Base-by-base conservation (phyloP, 2,797 vertebrate genomes). In the Acanthurus lineatus region DNA sequence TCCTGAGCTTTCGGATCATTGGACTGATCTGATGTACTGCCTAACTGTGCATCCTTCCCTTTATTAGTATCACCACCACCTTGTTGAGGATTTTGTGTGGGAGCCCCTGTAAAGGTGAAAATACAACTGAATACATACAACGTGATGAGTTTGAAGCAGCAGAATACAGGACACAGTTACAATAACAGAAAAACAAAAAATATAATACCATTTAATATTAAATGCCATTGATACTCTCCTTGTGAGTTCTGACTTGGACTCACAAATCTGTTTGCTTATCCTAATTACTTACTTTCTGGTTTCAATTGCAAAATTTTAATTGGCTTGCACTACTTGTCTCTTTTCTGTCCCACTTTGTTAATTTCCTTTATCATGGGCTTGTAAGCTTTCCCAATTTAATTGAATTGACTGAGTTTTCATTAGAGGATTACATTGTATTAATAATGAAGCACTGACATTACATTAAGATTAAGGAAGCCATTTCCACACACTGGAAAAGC, bases 11-110 rank as follows among this genome's bases (percentile, higher is more conserved):
- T 32, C 28, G 28, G 0, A 32, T 32, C 28, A 32, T 4, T 32
- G 28, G 28, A 32, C 28, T 32, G 0, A 32, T 32, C 28, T 32
- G 28, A 5, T 4, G 28, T 32, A 32, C 28, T 32, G 28, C 28
- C 28, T 3, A 32, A 32, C 40, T 40, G 40, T 40, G 0, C 40
- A 40, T 40, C 40, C 10, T 40, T 4, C 40, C 40, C 40, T 8
- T 40, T 40, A 9, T 10, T 32, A 32, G 28, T 32, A 32, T 3
- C 28, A 32, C 0, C 28, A 32, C 4, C 28, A 4, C 4, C 28
- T 32, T 32, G 28, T 32, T 32, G 40, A 19, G 3, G 2, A 0
- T 0, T 0, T 47, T 0, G 0, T 5, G 0, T 0, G 15, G 53
- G 25, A 42, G 14, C 1, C 2, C 49, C 83, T 83, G 38, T 42